These are phyloP conservation scores for Enteromius mattozi DNA, from an alignment of 2,797 vertebrate species.

Conservation along the genomic window DNA sequence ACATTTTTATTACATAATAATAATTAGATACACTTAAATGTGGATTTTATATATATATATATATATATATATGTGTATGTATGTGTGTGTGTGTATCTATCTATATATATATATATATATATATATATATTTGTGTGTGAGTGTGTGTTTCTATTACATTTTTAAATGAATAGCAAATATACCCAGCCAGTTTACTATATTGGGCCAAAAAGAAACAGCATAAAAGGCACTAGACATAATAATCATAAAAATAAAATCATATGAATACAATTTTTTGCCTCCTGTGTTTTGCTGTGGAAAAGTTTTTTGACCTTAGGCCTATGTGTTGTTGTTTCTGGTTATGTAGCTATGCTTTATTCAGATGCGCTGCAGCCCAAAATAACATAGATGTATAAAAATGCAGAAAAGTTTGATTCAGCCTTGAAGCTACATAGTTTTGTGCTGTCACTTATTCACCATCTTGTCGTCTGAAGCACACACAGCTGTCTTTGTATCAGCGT, in stretches of 20 bases:
- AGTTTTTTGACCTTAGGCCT: not conserved
- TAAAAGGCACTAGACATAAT: not conserved
- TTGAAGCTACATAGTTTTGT: not conserved
- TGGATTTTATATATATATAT: not conserved
- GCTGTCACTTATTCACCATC: not conserved
- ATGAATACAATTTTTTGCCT: not conserved
- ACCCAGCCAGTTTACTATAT: not conserved
- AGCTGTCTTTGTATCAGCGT: constrained; percentile 18
- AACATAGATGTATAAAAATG: not conserved
- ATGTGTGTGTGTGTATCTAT: no score
- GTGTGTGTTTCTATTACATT: not conserved
- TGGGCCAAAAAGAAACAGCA: not conserved
- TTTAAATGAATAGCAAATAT: not conserved
- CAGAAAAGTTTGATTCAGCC: not conserved
- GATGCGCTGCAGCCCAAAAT: not conserved
- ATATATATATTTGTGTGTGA: no score
- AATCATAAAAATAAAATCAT: not conserved
- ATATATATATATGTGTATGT: no score
- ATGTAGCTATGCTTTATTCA: not conserved
- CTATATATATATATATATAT: no score
- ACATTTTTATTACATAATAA: not conserved
- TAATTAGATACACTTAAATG: not conserved
- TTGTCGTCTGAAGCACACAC: not conserved
- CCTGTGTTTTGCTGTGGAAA: not conserved
- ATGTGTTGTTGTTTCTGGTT: not conserved